Evolutionary conservation across 2,888 invertebrate genomes (phyloP), one percentile per base, ranked within the genome.

Genomic region (Psylliodes chrysocephalus): DNA sequence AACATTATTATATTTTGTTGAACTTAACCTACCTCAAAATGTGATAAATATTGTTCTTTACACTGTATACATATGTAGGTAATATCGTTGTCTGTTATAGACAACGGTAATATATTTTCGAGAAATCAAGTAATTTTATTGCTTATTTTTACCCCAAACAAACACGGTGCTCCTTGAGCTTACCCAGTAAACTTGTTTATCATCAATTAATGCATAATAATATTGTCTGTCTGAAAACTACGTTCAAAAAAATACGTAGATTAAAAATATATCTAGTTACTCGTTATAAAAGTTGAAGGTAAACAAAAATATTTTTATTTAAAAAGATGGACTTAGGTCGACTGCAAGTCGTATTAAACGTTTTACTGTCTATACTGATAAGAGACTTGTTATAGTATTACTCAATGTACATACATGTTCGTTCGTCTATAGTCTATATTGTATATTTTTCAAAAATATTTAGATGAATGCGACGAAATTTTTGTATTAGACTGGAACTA

Each of bases 21-120:
- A n/a, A 40, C 40, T 40, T 40, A n/a, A 40, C 40, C 40, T 40
- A 40, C 40, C 40, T 40, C 40, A 40, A 40, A 40, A n/a, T 40
- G 40, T 40, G 40, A 40, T 40, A 40, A 40, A 40, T 40, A 40
- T n/a, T 12, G 6, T 40, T 40, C 17, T 40, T 17, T 40, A 15
- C 17, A 15, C 17, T 40, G n/a, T 17, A 12, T 40, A 12, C 38
- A 14, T 38, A 12, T n/a, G 7, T 38, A 14, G 1, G 7, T 40
- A 12, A 17, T 15, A 17, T 15, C 12, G 1, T 6, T 15, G 12
- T 15, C 12, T 10, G n/a, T n/a, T n/a, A n/a, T n/a, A n/a, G n/a
- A n/a, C n/a, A n/a, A n/a, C n/a, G n/a, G n/a, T n/a, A n/a, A n/a
- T n/a, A n/a, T n/a, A n/a, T n/a, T n/a, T n/a, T n/a, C n/a, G n/a